Evolutionary conservation across 1,140 invertebrate genomes (phyloP), one percentile per base, ranked within the genome.

Genomic region (Drosophila nannoptera): DNA sequence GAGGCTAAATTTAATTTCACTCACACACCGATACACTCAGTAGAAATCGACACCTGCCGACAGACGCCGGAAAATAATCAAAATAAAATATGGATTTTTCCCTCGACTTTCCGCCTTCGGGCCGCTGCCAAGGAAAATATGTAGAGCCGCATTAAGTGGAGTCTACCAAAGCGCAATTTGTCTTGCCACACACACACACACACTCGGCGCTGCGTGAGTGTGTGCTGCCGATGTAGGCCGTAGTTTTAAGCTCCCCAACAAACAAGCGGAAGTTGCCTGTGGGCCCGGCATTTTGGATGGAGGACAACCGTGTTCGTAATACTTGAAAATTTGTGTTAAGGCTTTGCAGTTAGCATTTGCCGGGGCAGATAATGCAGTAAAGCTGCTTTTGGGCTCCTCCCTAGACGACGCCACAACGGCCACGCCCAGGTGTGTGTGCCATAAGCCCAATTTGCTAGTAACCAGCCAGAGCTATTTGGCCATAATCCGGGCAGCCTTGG

Each of bases 91-190:
- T 84, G 80, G 80, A 84, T 84, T 84, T 83, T 77, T 68, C 73
- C 73, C 74, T 74, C 16, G 43, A 58, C 61, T 72, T 68, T 69
- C 80, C 50, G 67, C 75, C 78, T 50, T n/a, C 32, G 60, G 55
- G 61, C 52, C 36, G 58, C 73, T 48, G 55, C 54, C 16, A 71
- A 55, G 75, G 31, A 40, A 14, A 31, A 58, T 60, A 9, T 64
- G 42, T 16, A 43, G 56, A 54, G 60, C 33, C 50, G 53, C 61
- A 64, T 69, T 69, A 69, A 56, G 52, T 52, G 66, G 62, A 80
- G 80, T 84, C 81, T 84, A 84, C 81, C 76, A 84, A 84, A 86
- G 81, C 78, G 76, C 81, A 84, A 84, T 84, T 84, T 84, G 80
- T 84, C 81, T 84, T 84, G 69, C 38, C 65, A 1, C 22, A 22